phyloP scores from a whole-genome alignment of 2,888 invertebrate species.

The Caenorhabditis imperialis region DNA sequence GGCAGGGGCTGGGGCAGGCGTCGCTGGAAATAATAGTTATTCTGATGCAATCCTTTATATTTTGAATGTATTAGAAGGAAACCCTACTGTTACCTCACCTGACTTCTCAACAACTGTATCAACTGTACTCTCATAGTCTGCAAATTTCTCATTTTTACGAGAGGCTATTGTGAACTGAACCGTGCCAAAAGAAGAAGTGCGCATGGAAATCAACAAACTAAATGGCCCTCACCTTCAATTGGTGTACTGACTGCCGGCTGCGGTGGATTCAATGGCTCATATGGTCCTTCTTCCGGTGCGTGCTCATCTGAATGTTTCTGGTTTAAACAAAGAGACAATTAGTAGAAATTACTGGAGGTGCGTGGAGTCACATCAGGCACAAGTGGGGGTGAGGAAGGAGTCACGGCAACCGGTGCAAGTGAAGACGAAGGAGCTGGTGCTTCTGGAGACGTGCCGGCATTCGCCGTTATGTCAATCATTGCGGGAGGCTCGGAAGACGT shows the following conservation, averaged over 20 bases:
- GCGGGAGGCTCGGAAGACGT: constrained; percentile 18
- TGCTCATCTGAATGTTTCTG: constrained; percentile 18
- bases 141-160: constrained; percentile 3
- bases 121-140: constrained; percentile 42
- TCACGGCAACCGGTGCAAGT: no score
- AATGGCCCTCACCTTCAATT: constrained; percentile 21
- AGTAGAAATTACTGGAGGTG: constrained; percentile 17
- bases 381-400: background rate
- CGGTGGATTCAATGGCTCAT: constrained; percentile 31
- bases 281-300: constrained; percentile 32
- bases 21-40: background rate
- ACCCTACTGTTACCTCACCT: constrained; percentile 17
- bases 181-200: constrained; percentile 26
- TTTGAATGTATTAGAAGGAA: no score
- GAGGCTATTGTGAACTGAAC: background rate
- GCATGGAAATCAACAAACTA: background rate
- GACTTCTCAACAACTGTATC: constrained; percentile 39
- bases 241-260: constrained; percentile 21
- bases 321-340: background rate
- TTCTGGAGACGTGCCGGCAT: background rate
- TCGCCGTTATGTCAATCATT: background rate
- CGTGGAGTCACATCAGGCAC: constrained; percentile 10
- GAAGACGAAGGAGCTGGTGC: background rate
- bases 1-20: background rate
- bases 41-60: no score